phyloP scores from a whole-genome alignment of 1,140 invertebrate species.

The Calliphora vicina region DNA sequence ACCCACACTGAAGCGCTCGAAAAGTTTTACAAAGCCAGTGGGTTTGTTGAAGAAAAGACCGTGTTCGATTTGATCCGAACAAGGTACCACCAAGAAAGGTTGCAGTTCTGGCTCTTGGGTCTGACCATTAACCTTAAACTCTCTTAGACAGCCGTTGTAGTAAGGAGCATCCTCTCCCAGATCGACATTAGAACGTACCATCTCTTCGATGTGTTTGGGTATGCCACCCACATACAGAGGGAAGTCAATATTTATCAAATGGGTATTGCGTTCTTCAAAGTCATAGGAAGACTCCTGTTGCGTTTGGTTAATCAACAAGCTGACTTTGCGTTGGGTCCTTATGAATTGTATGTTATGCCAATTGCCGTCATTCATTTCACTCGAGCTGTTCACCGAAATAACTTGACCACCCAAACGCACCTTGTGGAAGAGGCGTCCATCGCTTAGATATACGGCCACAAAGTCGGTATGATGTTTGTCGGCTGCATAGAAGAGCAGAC shows the following conservation, averaged over 20 bases:
- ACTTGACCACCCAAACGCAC: slow-evolving; percentile 79
- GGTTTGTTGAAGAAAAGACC: slow-evolving; percentile 86
- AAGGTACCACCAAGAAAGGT: slow-evolving; percentile 74
- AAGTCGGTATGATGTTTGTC: slow-evolving; percentile 76
- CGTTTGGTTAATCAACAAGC: slow-evolving; percentile 67
- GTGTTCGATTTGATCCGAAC: slow-evolving; percentile 82
- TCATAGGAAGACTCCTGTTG: slow-evolving; percentile 66
- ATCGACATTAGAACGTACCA: slow-evolving; percentile 43
- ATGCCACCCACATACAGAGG: slow-evolving; percentile 86
- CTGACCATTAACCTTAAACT: slow-evolving; percentile 78
- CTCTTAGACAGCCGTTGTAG: slow-evolving; percentile 88
- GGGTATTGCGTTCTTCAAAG: slow-evolving; percentile 62
- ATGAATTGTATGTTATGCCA: slow-evolving; percentile 84
- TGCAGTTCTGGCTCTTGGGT: slow-evolving; percentile 68
- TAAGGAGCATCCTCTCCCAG: slow-evolving; percentile 60
- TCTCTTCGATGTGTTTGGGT: slow-evolving; percentile 47
- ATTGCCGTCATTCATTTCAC: slow-evolving; percentile 78
- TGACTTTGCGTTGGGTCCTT: slow-evolving; percentile 67
- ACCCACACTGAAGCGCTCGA: slow-evolving; percentile 81
- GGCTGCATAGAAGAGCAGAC: slow-evolving; percentile 84
- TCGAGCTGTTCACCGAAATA: slow-evolving; percentile 67
- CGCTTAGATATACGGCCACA: slow-evolving; percentile 80
- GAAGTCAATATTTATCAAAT: slow-evolving; percentile 66
- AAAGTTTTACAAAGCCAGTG: slow-evolving; percentile 64
- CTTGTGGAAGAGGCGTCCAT: slow-evolving; percentile 78